Base-by-base conservation (phyloP, 1,140 invertebrate genomes). In the Patella vulgata region DNA sequence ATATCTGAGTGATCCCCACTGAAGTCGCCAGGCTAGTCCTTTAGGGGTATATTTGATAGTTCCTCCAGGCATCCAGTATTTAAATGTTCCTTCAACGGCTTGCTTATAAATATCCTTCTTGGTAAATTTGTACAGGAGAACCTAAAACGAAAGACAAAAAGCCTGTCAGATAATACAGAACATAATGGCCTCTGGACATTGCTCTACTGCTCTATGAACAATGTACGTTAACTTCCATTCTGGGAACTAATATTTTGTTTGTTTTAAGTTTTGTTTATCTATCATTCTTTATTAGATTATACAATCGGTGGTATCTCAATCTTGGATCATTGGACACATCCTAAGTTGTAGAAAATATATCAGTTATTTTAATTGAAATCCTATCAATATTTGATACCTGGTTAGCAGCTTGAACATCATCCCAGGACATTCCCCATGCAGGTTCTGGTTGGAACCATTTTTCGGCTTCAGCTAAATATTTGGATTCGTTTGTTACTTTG, bases 331-430 rank as follows among this genome's bases (percentile, higher is more conserved):
- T n/a, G n/a, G n/a, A n/a, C n/a, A n/a, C n/a, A n/a, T n/a, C n/a
- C n/a, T n/a, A n/a, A n/a, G n/a, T n/a, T n/a, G n/a, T n/a, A n/a
- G n/a, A n/a, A n/a, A n/a, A n/a, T n/a, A n/a, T n/a, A n/a, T n/a
- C n/a, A n/a, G n/a, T n/a, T n/a, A n/a, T n/a, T n/a, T n/a, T n/a
- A n/a, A n/a, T n/a, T n/a, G n/a, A n/a, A n/a, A n/a, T n/a, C n/a
- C n/a, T n/a, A n/a, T n/a, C n/a, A n/a, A n/a, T n/a, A n/a, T n/a
- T n/a, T n/a, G n/a, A n/a, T n/a, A 89, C 88, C 80, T 89, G 87
- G 33, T 87, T 83, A 4, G 87, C 88, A 28, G 87, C 85, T 23
- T 82, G 81, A 73, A 89, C 89, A 65, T 89, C 87, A 66, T 90
- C 89, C 78, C 88, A 90, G 36, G 84, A 87, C 63, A 88, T 88